A percentile compares a stretch with the other conserved stretches of the same genome.
Conservation (phyloP, 1,140 invertebrate species). For the Helicoverpa zea region DNA sequence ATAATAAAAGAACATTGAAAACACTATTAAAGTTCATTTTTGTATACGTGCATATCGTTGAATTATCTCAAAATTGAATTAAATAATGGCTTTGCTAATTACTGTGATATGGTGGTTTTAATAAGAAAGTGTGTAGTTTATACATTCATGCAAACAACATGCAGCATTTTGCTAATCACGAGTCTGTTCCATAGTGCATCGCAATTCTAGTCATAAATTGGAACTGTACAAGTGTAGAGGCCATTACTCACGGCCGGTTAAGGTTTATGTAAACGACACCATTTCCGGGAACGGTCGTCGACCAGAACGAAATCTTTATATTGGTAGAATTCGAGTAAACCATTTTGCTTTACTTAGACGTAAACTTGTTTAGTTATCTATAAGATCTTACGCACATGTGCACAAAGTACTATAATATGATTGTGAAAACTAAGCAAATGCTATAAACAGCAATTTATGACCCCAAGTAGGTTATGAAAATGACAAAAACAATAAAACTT, state of each 20-base stretch:
- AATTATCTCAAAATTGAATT: too few species aligned
- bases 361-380: too few species aligned
- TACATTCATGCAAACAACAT: too few species aligned
- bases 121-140: too few species aligned
- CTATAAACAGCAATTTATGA: slow-evolving; percentile 39
- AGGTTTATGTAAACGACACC: slow-evolving; percentile 61
- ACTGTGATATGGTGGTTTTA: too few species aligned
- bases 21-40: too few species aligned
- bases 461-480: slow-evolving; percentile 65
- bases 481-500: slow-evolving; percentile 72
- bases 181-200: slow-evolving; percentile 35
- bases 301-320: slow-evolving; percentile 58
- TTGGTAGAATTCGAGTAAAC: slow-evolving; percentile 9
- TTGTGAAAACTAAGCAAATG: slow-evolving; percentile 21
- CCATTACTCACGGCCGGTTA: slow-evolving; percentile 61
- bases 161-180: background rate
- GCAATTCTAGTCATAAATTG: slow-evolving; percentile 52
- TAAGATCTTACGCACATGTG: too few species aligned
- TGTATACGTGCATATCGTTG: too few species aligned
- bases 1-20: too few species aligned
- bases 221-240: slow-evolving; percentile 50
- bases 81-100: too few species aligned
- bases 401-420: background rate
- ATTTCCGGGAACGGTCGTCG: slow-evolving; percentile 59
- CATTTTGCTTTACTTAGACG: background rate